Evolutionary conservation across 2,888 invertebrate genomes (phyloP), one percentile per base, ranked within the genome.

Genomic region (Brassicogethes aeneus): DNA sequence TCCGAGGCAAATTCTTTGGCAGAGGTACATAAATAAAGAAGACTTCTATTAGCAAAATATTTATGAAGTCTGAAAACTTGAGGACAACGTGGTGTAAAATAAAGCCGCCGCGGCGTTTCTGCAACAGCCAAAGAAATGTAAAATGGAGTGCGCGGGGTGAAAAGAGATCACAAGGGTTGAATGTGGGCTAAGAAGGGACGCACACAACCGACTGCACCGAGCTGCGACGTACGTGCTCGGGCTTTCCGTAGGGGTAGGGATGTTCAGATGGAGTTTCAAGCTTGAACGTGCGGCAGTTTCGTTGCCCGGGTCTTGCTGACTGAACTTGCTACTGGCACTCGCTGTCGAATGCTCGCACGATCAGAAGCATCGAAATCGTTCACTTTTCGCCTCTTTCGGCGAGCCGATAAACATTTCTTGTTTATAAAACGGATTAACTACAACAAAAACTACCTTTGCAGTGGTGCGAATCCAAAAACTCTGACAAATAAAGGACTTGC

Each of bases 111-210:
- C 43, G 49, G 45, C 42, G 38, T 41, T 43, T 48, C 5, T 10
- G 47, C 50, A 48, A 48, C 48, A 49, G 52, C 52, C 52, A 55
- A 56, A 56, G 56, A 52, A 53, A 56, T 51, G 51, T 48, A 53
- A 55, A 56, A 58, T 51, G 48, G 55, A 50, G 55, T 55, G 50
- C 39, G 48, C 45, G 52, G 59, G 56, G 54, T 53, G 56, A 56
- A 61, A 55, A 58, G 60, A 59, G 59, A 58, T 45, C 55, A 49
- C 40, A 50, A 47, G 51, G 55, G 58, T 56, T 54, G 54, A 54
- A 51, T 53, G 54, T 55, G 55, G 51, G 56, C 54, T 48, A 59
- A 57, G 59, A 57, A 62, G 61, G 65, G 64, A 63, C 59, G 62
- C 59, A 62, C 49, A 53, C 44, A 52, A 49, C 50, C 45, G 51